A percentile compares a stretch with the other conserved stretches of the same genome.
Evolutionary conservation across 2,797 vertebrate genomes (phyloP).

Genomic region (Poecilia velifera): DNA sequence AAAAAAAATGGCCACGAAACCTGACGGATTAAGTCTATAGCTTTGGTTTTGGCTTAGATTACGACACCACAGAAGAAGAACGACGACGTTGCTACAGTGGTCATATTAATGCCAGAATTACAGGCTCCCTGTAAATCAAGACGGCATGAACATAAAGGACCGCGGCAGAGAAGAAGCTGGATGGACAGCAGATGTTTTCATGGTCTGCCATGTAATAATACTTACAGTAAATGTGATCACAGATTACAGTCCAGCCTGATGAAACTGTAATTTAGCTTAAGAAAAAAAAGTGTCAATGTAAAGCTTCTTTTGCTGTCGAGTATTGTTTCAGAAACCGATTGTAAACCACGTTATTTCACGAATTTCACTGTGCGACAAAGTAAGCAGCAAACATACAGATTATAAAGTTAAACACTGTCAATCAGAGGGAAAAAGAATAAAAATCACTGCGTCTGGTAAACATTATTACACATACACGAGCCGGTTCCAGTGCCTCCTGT

Average conservation of each 20-base stretch:
- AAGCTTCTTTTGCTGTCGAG: not conserved
- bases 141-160: not conserved
- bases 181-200: not conserved
- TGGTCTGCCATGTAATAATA: not conserved
- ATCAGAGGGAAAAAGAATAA: not conserved
- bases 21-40: not conserved
- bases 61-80: not conserved
- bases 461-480: slow-evolving; percentile 7
- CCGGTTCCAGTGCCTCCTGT: not conserved
- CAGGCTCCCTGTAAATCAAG: not conserved
- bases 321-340: not conserved
- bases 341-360: not conserved
- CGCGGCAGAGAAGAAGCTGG: not conserved
- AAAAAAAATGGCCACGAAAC: slow-evolving; percentile 5
- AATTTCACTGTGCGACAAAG: not conserved
- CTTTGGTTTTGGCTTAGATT: not conserved
- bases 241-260: not conserved
- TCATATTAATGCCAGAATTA: not conserved
- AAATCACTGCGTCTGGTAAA: slow-evolving; percentile 7
- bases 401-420: slow-evolving; percentile 8
- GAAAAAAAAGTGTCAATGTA: not conserved
- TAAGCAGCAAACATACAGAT: slow-evolving; percentile 26
- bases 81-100: not conserved
- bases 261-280: not conserved
- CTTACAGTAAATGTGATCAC: not conserved